A percentile compares a stretch with the other conserved stretches of the same genome.
These are phyloP conservation scores for Leucoraja ocellata DNA, from an alignment of 2,797 vertebrate genomes.

Conservation along the genomic window DNA sequence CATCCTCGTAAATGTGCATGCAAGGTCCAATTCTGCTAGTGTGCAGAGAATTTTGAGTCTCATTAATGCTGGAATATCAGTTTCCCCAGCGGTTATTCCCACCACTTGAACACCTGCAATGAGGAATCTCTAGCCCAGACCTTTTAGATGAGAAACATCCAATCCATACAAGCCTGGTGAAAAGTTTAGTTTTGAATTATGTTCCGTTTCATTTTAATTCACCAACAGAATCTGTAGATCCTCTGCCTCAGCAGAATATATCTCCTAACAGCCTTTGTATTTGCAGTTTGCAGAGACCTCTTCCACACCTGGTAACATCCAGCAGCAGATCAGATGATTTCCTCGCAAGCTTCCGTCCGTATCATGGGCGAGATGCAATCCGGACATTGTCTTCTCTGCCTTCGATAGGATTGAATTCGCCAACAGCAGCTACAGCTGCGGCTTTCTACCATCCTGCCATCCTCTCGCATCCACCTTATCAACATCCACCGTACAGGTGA, in stretches of 20 bases:
- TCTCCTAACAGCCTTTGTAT: neutral
- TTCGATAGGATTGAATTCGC: slow-evolving; percentile 1
- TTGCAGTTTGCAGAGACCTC: slow-evolving; percentile 32
- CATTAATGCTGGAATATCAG: too few relatives aligned
- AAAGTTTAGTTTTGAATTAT: neutral
- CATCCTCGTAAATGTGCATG: too few relatives aligned
- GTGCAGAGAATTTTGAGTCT: too few relatives aligned
- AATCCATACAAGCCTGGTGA: neutral
- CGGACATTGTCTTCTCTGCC: slow-evolving; percentile 14
- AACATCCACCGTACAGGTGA: slow-evolving; percentile 24
- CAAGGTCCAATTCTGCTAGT: too few relatives aligned
- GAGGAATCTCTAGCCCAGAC: neutral
- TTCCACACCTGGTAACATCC: slow-evolving; percentile 28
- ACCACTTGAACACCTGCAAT: neutral
- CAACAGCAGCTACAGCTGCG: slow-evolving; percentile 20
- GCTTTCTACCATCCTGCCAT: slow-evolving; percentile 28
- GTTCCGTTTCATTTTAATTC: neutral
- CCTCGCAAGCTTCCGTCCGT: slow-evolving; percentile 12
- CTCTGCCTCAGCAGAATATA: neutral
- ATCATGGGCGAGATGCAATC: slow-evolving; percentile 24
- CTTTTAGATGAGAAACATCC: neutral
- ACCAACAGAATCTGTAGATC: neutral
- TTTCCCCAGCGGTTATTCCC: too few relatives aligned
- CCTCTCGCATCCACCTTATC: slow-evolving; percentile 26
- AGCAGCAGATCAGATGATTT: slow-evolving; percentile 33